These are phyloP conservation scores for Hippocampus guttulatus DNA, from an alignment of 2,113 vertebrate genomes.

Conservation along the genomic window DNA sequence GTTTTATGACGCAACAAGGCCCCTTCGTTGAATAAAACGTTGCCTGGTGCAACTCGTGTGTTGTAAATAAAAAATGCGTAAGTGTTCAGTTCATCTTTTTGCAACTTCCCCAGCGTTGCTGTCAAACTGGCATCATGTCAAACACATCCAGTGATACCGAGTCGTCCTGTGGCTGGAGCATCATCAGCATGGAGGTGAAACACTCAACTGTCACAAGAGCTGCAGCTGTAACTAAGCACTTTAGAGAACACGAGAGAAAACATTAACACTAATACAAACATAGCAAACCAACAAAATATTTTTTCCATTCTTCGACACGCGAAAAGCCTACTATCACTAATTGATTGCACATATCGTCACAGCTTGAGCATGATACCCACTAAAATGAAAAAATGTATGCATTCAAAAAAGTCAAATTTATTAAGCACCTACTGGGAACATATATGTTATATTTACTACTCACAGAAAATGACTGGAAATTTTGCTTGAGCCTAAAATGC, in stretches of 20 bases:
- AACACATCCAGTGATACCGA: constrained; percentile 92
- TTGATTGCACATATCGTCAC: too few relatives aligned
- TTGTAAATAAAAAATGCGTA: neutral
- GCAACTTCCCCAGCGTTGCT: constrained; percentile 13
- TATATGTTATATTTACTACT: too few relatives aligned
- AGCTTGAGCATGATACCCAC: too few relatives aligned
- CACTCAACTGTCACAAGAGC: neutral
- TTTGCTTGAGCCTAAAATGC: too few relatives aligned
- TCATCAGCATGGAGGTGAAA: constrained; percentile 92
- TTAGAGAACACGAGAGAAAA: too few relatives aligned
- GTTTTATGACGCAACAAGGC: neutral
- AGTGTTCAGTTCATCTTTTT: neutral
- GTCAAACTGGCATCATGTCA: constrained; percentile 77
- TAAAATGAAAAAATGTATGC: too few relatives aligned
- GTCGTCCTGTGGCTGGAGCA: constrained; percentile 95
- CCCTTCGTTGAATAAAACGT: neutral
- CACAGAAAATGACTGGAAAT: too few relatives aligned
- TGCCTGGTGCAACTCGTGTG: neutral
- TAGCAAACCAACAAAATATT: neutral
- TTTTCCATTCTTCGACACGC: neutral
- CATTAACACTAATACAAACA: neutral
- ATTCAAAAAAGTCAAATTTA: too few relatives aligned
- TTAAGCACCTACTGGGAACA: too few relatives aligned
- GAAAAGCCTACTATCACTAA: too few relatives aligned
- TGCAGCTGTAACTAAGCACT: neutral